phyloP scores from a whole-genome alignment of 2,797 vertebrate genomes.

The Eidolon dupreanum region DNA sequence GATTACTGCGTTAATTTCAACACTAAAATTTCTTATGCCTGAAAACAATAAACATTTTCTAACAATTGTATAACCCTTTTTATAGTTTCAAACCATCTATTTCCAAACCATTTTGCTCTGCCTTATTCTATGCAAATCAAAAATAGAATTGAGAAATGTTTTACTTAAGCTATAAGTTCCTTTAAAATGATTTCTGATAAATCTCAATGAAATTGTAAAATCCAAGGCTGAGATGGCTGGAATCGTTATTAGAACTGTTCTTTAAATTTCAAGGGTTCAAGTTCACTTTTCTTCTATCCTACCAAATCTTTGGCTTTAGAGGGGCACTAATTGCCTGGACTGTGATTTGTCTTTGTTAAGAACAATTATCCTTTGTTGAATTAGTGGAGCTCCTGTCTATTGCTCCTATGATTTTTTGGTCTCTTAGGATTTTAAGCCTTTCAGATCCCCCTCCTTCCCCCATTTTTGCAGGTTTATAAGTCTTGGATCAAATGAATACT shows the following conservation, averaged over 20 bases:
- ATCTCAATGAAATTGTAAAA: conserved; percentile 48
- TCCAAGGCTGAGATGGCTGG: not conserved
- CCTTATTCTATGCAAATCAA: conserved; percentile 7
- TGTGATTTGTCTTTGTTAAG: conserved; percentile 9
- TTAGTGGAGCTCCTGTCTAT: not conserved
- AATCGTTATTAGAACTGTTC: conserved; percentile 36
- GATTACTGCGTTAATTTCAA: not conserved
- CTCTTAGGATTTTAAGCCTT: conserved; percentile 44
- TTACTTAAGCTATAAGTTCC: not conserved
- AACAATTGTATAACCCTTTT: not conserved
- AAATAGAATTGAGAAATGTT: conserved; percentile 48
- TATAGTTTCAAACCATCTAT: conserved; percentile 2
- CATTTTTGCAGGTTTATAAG: conserved; percentile 40
- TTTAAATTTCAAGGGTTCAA: conserved; percentile 28
- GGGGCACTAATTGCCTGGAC: not conserved
- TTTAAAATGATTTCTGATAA: conserved; percentile 40
- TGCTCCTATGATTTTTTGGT: not conserved
- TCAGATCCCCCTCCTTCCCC: not conserved
- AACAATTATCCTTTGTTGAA: conserved; percentile 44
- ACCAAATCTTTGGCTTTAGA: not conserved
- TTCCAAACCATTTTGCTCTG: conserved; percentile 46
- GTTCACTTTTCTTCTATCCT: not conserved
- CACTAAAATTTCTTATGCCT: not conserved
- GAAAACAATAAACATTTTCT: conserved; percentile 51
- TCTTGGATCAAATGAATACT: not conserved